phyloP scores from a whole-genome alignment of 2,888 invertebrate species.

The Synanthedon tipuliformis region DNA sequence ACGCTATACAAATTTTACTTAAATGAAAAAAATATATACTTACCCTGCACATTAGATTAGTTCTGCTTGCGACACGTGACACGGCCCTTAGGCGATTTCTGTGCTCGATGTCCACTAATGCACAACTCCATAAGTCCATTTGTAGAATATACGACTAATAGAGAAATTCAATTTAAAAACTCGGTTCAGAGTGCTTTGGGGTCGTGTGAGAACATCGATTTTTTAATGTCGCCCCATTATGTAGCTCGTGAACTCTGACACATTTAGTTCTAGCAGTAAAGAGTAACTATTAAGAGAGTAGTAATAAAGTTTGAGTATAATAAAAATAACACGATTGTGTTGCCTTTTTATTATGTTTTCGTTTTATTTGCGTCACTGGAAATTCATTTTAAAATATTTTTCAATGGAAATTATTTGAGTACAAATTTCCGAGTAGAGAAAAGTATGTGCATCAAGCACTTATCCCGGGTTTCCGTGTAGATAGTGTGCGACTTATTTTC shows the following conservation, averaged over 20 bases:
- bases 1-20: neutral
- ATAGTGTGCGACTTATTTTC: too few species aligned
- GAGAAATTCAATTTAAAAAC: slow-evolving; percentile 43
- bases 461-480: too few species aligned
- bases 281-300: neutral
- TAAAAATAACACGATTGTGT: too few species aligned
- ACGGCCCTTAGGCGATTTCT: slow-evolving; percentile 32
- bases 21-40: neutral
- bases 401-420: too few species aligned
- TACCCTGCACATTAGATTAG: slow-evolving; percentile 11
- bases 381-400: too few species aligned
- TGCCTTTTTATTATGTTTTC: too few species aligned
- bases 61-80: slow-evolving; percentile 22
- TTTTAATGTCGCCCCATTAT: slow-evolving; percentile 15
- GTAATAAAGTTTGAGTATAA: neutral
- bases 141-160: slow-evolving; percentile 39
- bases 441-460: too few species aligned
- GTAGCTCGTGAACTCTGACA: neutral
- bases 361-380: too few species aligned
- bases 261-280: neutral
- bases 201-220: slow-evolving; percentile 13
- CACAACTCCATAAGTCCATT: slow-evolving; percentile 38
- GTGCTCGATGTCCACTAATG: slow-evolving; percentile 34
- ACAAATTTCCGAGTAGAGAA: too few species aligned
- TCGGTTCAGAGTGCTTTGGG: slow-evolving; percentile 8